Base-by-base conservation (phyloP, 2,797 vertebrate genomes). In the Todus mexicanus region DNA sequence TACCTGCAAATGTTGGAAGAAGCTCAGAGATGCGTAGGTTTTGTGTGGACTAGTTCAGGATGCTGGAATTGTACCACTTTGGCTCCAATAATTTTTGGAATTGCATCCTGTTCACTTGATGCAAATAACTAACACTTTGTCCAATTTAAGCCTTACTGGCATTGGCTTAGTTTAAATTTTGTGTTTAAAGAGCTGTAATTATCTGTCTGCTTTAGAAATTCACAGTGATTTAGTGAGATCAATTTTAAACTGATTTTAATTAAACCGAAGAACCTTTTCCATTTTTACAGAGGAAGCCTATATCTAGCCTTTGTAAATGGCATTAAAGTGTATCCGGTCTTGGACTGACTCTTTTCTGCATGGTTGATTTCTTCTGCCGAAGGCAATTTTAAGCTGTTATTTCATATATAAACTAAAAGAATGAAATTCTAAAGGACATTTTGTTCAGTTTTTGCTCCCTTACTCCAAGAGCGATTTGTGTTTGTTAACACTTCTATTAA, bases 21-120 rank as follows among this genome's bases (percentile, higher is more conserved):
- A 60, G 15, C 0, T 0, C 6, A 13, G 29, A 54, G 27, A 7
- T 12, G 9, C 0, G 0, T n/a, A 29, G n/a, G 7, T 25, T 48
- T 27, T 42, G 19, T 23, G 38, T 43, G 35, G 54, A 33, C 42
- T 43, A 6, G 1, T 54, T 57, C 48, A 65, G 76, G 59, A 15
- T 66, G 7, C 15, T 68, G 53, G 23, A 68, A 13, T 33, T 57
- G 15, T 61, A 54, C 47, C 3, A 2, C 7, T 82, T 68, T 7
- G 37, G 47, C 78, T 74, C 22, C 17, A 54, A 2, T 73, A 22
- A 23, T 6, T 73, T 76, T 84, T 86, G 48, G 42, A 87, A 40
- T 87, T 50, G 15, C 42, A 31, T 70, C 35, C 25, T 12, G 43
- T 73, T 92, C 14, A 27, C 21, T 84, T 64, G 19, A 42, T 70